Base-by-base conservation (phyloP, 1,140 invertebrate genomes). In the Mamestra configurata region DNA sequence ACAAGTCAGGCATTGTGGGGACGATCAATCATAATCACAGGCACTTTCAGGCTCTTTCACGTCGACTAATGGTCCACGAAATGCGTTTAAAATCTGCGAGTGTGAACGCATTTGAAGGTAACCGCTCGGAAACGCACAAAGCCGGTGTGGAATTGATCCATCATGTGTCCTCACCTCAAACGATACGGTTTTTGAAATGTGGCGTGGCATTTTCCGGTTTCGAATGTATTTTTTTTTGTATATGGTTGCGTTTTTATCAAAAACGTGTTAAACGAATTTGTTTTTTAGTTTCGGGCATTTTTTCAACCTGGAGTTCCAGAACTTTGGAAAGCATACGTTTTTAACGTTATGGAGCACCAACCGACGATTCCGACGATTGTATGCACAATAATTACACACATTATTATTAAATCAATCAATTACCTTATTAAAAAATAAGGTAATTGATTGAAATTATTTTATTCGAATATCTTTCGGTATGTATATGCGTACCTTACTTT, bases 31-130 rank as follows among this genome's bases (percentile, higher is more conserved):
- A 94, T 92, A 94, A 92, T 93, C 90, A 92, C 86, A 66, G 89
- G 83, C 90, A 90, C 91, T 93, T 94, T 93, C 91, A 94, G 89
- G 81, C 91, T 91, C 91, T 93, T 94, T 94, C 92, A 93, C 91
- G 86, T 91, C 90, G 87, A 86, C 90, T 94, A 94, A 94, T 94
- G 93, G 92, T 81, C 88, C 93, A 90, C 92, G 87, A 93, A 94
- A 94, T 93, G 89, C 89, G 92, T 93, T 93, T 93, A 92, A 94
- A 93, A 92, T 90, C 90, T 89, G 89, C 89, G 86, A 91, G 84
- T 86, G 86, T 84, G 86, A 85, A 82, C 83, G 88, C 87, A 92
- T 93, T 94, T 66, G 89, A 82, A 94, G 91, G 88, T 90, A 94
- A 93, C 93, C 92, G 90, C 87, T 90, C 84, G 93, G 92, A 93